These are phyloP conservation scores for Eudyptes chrysolophus DNA, from an alignment of 2,113 vertebrate species.

Conservation along the genomic window DNA sequence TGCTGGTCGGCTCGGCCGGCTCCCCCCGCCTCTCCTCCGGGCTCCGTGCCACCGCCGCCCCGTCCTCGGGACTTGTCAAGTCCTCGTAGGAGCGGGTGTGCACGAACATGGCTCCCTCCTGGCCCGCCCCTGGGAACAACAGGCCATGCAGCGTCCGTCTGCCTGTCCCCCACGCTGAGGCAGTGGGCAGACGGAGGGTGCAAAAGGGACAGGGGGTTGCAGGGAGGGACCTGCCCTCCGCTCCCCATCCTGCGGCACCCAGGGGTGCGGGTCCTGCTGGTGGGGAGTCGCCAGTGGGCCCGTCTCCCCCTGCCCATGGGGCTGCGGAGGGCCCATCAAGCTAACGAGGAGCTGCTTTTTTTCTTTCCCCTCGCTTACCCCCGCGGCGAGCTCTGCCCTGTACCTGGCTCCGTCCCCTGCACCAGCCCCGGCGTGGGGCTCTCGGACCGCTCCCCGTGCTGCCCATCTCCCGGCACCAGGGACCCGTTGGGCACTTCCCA, in stretches of 20 bases:
- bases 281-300: neutral
- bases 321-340: neutral
- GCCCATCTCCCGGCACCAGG: conserved; percentile 76
- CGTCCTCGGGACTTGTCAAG: conserved; percentile 79
- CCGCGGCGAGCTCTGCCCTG: rapidly evolving
- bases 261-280: rapidly evolving
- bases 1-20: conserved; percentile 39
- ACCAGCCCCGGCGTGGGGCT: conserved; percentile 92
- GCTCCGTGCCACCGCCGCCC: neutral
- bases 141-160: rapidly evolving
- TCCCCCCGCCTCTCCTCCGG: conserved; percentile 44
- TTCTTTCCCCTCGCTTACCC: neutral
- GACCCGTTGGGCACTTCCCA: conserved; percentile 77
- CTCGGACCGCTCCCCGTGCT: conserved; percentile 82
- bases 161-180: rapidly evolving
- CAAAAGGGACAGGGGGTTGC: neutral
- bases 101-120: conserved; percentile 91
- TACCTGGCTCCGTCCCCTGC: conserved; percentile 94
- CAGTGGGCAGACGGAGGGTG: rapidly evolving
- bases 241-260: neutral
- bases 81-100: conserved; percentile 93
- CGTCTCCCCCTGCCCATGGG: rapidly evolving
- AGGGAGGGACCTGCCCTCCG: neutral
- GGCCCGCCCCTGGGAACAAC: conserved; percentile 83
- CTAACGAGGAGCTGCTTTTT: neutral